Conservation (phyloP, 2,888 invertebrate species). For the Calameuta idolon region DNA sequence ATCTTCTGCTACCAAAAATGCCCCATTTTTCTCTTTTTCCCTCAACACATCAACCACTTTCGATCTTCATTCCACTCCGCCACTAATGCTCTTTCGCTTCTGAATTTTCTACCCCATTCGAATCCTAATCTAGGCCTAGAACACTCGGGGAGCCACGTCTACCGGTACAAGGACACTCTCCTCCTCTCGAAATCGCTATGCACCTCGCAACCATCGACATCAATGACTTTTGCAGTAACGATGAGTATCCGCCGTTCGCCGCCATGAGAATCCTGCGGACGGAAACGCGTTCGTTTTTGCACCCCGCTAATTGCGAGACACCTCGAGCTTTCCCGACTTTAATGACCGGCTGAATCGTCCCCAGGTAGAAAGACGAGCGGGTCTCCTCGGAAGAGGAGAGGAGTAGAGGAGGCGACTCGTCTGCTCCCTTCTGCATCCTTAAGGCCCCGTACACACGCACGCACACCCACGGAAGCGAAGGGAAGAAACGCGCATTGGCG, state of each 20-base stretch:
- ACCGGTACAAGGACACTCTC: background rate
- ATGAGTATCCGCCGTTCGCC: background rate
- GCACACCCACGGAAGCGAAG: background rate
- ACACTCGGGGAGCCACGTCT: background rate
- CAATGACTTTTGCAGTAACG: background rate
- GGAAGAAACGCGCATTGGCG: background rate
- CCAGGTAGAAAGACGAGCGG: background rate
- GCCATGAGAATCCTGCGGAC: slow-evolving; percentile 10
- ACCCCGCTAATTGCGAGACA: slow-evolving; percentile 41
- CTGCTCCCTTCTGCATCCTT: background rate
- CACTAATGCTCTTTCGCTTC: background rate
- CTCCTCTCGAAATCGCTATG: background rate
- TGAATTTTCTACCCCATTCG: too few species aligned
- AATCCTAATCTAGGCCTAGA: background rate
- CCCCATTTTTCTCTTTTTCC: background rate
- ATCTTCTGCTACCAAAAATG: background rate
- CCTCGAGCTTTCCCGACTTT: slow-evolving; percentile 40
- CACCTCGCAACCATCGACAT: background rate
- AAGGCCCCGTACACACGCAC: background rate
- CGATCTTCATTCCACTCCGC: background rate
- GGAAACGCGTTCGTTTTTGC: slow-evolving; percentile 36
- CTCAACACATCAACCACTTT: background rate
- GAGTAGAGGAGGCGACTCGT: background rate
- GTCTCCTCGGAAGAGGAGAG: background rate
- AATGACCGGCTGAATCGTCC: slow-evolving; percentile 35